Base-by-base conservation (phyloP, 2,888 invertebrate species). In the Drosophila eohydei region DNA sequence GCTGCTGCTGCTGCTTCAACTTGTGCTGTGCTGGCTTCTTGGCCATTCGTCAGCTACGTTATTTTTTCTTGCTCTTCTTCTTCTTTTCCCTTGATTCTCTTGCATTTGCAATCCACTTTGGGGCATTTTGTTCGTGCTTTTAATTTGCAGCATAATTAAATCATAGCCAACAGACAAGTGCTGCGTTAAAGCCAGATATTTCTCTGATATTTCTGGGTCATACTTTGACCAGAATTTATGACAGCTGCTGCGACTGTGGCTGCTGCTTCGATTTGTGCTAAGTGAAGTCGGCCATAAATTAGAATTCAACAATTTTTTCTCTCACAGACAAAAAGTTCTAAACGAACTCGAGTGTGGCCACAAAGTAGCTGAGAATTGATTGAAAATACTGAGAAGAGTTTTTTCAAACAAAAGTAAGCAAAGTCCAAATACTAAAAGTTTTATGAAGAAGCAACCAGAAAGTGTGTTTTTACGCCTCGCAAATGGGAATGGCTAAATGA, bases 91-190 rank as follows among this genome's bases (percentile, higher is more conserved):
- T 61, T 64, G 38, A 63, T 67, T 21, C 21, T 21, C 21, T 21
- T 71, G 78, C 64, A 70, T 78, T 62, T 71, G 41, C 69, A 40
- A 32, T 54, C 5, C 48, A 74, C 74, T 71, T 67, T 64, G 51
- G 72, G 78, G 75, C 81, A 46, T 52, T 50, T 73, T 60, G 54
- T 40, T 68, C 44, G 74, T 81, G 83, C 78, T 83, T 88, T 83
- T 76, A 78, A 84, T 88, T 88, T 86, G 76, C 84, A 70, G 63
- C 74, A 71, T 84, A 89, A 84, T 84, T 84, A 84, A 89, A 89
- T 84, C 77, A 81, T 71, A 40, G 64, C 58, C 64, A 57, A 26
- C 38, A 41, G 52, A 54, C 61, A 16, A 59, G 66, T 48, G 57
- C 32, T 32, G 50, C 21, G 50, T 34, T 34, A 6, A 50, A 34